Conservation (phyloP, 2,888 invertebrate species). For the Bellardia bayeri region DNA sequence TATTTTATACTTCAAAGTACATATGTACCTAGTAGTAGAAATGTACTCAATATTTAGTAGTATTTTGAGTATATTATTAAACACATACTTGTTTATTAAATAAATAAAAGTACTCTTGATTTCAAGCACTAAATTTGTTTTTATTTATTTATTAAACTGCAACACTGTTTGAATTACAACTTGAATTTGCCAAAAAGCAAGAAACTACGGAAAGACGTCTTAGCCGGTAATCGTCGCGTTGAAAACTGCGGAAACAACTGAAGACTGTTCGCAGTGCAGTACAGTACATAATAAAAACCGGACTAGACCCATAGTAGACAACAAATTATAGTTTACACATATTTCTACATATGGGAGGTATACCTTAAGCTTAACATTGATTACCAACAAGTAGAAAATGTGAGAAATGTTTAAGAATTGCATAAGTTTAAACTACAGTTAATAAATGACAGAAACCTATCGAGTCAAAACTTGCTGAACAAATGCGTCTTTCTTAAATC, state of each 20-base stretch:
- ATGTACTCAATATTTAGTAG: background rate
- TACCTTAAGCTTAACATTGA: background rate
- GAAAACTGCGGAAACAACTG: conserved; percentile 76
- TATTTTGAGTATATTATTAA: background rate
- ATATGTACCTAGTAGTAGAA: background rate
- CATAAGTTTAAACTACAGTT: too few relatives aligned
- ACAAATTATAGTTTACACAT: conserved; percentile 22
- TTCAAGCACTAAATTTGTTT: background rate
- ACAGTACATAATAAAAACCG: conserved; percentile 56
- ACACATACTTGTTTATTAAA: background rate
- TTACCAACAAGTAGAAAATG: too few relatives aligned
- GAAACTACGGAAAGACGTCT: conserved; percentile 57
- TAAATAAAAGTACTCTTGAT: conserved; percentile 16
- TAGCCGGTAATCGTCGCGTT: conserved; percentile 73
- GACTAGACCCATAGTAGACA: conserved; percentile 67
- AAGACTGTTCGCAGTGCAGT: conserved; percentile 28
- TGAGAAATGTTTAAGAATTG: too few relatives aligned
- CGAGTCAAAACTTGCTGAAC: too few relatives aligned
- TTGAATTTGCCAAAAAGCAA: conserved; percentile 31
- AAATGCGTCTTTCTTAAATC: too few relatives aligned
- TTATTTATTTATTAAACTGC: conserved; percentile 6
- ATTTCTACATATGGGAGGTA: conserved; percentile 51
- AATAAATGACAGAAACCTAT: too few relatives aligned
- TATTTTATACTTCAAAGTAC: background rate
- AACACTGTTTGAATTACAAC: conserved; percentile 8